Percentiles rank a stretch among this genome's conserved stretches.
Evolutionary conservation across 2,113 vertebrate species (phyloP).

Genomic region (Sceloporus undulatus): DNA sequence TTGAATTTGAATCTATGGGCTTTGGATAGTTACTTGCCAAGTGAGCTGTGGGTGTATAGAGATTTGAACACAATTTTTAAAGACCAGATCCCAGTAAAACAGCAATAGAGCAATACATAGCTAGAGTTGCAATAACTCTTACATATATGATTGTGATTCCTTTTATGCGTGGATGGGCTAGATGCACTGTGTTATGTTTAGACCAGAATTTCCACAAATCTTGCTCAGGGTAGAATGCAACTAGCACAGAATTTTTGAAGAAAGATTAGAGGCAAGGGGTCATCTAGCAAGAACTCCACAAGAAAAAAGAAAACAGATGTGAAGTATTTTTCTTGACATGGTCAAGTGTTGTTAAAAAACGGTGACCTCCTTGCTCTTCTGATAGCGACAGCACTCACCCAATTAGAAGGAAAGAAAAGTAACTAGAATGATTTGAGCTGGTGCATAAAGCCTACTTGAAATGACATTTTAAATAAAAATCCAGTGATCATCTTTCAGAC

Average conservation of each 20-base stretch:
- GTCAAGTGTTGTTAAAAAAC: neutral
- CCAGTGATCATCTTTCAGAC: constrained; percentile 19
- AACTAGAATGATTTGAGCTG: constrained; percentile 13
- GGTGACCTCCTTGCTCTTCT: constrained; percentile 3
- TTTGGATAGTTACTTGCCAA: neutral
- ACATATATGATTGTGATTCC: neutral
- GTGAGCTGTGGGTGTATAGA: neutral
- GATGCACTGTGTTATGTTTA: neutral
- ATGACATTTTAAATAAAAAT: constrained; percentile 26
- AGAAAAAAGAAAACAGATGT: constrained; percentile 38
- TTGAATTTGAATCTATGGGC: neutral
- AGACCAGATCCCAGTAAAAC: neutral
- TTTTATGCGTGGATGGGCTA: neutral
- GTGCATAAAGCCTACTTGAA: constrained; percentile 34
- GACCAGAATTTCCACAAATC: rapidly evolving
- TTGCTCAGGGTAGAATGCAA: neutral
- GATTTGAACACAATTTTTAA: neutral
- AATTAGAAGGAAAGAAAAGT: constrained; percentile 20
- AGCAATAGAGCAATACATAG: neutral
- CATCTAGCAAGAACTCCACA: constrained; percentile 21
- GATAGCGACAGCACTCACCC: neutral
- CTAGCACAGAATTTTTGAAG: constrained; percentile 45
- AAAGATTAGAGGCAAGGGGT: constrained; percentile 8
- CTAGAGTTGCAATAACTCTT: neutral
- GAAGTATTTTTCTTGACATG: constrained; percentile 3